Conservation (phyloP, 2,797 vertebrate species). For the Knipowitschia caucasica region DNA sequence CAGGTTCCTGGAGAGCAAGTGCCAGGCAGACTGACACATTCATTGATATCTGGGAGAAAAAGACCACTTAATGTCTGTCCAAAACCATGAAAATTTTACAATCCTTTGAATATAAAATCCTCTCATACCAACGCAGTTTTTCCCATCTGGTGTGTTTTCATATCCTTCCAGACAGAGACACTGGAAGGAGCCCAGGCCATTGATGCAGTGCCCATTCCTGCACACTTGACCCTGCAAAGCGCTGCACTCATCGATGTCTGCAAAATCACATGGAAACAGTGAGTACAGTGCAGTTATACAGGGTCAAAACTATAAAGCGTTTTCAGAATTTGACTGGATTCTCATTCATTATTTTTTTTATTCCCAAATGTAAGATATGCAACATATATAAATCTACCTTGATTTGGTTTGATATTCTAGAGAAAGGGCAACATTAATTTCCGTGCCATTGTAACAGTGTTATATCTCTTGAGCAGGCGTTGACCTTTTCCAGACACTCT, state of each 20-base stretch:
- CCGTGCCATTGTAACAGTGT: constrained; percentile 11
- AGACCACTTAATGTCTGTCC: not conserved
- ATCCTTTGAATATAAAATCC: not conserved
- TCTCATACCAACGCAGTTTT: constrained; percentile 89
- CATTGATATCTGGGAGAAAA: constrained; percentile 80
- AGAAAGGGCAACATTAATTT: constrained; percentile 12
- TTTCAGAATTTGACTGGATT: not conserved
- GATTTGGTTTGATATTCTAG: constrained; percentile 2
- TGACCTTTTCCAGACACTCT: constrained; percentile 21
- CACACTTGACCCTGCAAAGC: constrained; percentile 88
- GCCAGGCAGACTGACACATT: constrained; percentile 84
- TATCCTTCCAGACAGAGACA: constrained; percentile 92
- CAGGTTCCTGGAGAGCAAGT: constrained; percentile 92
- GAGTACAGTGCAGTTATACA: not conserved
- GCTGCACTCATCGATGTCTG: constrained; percentile 90
- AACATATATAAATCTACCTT: not conserved
- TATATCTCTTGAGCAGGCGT: constrained; percentile 7
- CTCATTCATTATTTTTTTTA: constrained; percentile 1
- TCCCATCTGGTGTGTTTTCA: constrained; percentile 85
- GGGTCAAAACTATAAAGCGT: not conserved
- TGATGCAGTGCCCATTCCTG: constrained; percentile 89
- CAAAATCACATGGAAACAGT: constrained; percentile 7
- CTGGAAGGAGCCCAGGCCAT: constrained; percentile 88
- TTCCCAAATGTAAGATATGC: not conserved
- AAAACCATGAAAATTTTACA: not conserved